Conservation (phyloP, 2,797 vertebrate genomes). For the Pantherophis vulpinus region DNA sequence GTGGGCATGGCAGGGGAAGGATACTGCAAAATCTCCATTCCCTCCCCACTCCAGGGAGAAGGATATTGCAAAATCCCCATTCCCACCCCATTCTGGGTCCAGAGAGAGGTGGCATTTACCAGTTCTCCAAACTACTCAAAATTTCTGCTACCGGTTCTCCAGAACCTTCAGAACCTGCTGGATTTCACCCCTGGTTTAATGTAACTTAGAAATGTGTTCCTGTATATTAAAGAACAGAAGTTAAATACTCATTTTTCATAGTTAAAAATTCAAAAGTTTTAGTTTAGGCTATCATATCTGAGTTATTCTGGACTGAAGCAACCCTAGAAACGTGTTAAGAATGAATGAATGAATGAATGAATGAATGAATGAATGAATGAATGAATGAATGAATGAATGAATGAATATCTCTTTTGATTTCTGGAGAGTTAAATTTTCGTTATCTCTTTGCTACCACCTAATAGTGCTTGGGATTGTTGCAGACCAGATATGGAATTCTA, state of each 20-base stretch:
- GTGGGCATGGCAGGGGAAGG: too few relatives aligned
- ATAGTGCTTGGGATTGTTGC: not conserved
- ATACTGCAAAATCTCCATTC: too few relatives aligned
- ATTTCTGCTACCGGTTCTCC: too few relatives aligned
- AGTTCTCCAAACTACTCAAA: too few relatives aligned
- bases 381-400: too few relatives aligned
- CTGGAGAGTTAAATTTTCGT: not conserved
- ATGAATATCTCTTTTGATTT: not conserved
- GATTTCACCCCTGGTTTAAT: not conserved
- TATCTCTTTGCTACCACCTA: not conserved
- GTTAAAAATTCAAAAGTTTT: not conserved
- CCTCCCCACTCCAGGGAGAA: too few relatives aligned
- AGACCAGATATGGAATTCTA: not conserved
- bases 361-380: too few relatives aligned
- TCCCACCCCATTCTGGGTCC: too few relatives aligned
- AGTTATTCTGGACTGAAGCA: not conserved
- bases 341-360: not conserved
- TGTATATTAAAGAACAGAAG: constrained; percentile 57
- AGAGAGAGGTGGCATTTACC: too few relatives aligned
- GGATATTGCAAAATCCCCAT: too few relatives aligned
- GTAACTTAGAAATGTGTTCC: constrained; percentile 51
- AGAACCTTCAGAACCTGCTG: too few relatives aligned
- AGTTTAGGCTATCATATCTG: not conserved
- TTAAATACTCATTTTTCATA: constrained; percentile 4
- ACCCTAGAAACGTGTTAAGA: not conserved